These are phyloP conservation scores for Amblyopsis rosae DNA, from an alignment of 2,113 vertebrate species.

Conservation along the genomic window DNA sequence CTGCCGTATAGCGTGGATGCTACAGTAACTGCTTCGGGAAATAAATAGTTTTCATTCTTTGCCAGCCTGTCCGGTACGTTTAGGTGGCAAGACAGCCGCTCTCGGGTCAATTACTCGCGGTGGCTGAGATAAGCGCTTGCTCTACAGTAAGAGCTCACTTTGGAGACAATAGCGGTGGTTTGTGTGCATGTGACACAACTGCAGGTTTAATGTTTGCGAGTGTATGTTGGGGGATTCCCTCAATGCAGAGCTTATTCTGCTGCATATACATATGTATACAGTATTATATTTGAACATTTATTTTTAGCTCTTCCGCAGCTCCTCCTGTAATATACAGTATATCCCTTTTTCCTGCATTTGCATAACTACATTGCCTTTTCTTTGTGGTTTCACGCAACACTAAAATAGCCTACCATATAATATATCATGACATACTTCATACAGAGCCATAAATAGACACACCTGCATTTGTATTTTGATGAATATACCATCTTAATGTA, in stretches of 20 bases:
- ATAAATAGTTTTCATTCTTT: constrained; percentile 38
- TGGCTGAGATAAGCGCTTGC: constrained; percentile 39
- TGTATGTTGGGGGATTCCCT: constrained; percentile 43
- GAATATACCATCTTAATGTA: not conserved
- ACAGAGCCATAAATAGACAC: not conserved
- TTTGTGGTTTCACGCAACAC: too few species aligned
- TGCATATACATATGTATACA: not conserved
- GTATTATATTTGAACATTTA: not conserved
- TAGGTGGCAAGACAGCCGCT: constrained; percentile 60
- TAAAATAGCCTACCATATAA: too few species aligned
- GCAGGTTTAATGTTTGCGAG: not conserved
- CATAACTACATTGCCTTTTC: too few species aligned
- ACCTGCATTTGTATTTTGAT: not conserved
- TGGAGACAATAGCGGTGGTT: constrained; percentile 18
- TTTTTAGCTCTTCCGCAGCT: not conserved
- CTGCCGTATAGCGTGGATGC: constrained; percentile 30
- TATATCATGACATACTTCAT: not conserved
- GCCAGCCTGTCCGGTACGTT: constrained; percentile 40
- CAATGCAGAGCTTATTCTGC: constrained; percentile 11
- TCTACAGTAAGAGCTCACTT: constrained; percentile 46
- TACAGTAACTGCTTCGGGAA: constrained; percentile 46
- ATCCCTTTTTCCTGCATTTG: too few species aligned
- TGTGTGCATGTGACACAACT: not conserved
- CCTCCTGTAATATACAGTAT: too few species aligned
- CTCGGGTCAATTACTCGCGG: constrained; percentile 62